Evolutionary conservation across 2,797 vertebrate genomes (phyloP).

Genomic region (Arctocebus calabarensis): DNA sequence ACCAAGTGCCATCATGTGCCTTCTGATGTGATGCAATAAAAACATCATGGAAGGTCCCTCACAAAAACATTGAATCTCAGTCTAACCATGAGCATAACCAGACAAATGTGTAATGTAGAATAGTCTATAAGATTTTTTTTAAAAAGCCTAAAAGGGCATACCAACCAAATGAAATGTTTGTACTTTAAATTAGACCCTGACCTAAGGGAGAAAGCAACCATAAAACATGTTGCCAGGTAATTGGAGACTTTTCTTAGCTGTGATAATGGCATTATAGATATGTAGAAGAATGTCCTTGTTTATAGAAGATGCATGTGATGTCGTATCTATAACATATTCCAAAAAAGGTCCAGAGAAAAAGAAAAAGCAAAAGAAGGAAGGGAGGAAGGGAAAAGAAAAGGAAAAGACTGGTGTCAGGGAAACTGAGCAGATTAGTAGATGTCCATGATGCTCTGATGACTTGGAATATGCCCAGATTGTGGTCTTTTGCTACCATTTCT

Average conservation of each 20-base stretch:
- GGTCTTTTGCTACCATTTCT: background rate
- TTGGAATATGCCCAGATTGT: background rate
- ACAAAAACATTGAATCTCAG: background rate
- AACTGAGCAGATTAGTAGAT: background rate
- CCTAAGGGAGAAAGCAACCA: background rate
- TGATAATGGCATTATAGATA: background rate
- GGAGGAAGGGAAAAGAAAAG: too few relatives aligned
- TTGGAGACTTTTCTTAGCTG: background rate
- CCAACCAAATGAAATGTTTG: background rate
- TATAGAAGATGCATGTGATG: background rate
- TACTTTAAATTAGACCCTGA: background rate
- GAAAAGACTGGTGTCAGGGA: background rate
- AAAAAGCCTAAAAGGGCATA: background rate
- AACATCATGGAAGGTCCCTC: background rate
- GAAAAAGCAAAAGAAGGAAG: background rate
- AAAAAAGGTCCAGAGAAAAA: background rate
- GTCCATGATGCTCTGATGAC: too few relatives aligned
- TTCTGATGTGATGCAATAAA: background rate
- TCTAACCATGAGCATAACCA: background rate
- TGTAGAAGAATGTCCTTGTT: background rate
- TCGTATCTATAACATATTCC: background rate
- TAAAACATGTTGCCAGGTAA: background rate
- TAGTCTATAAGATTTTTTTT: background rate
- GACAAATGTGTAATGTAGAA: background rate
- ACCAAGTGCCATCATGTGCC: background rate